Percentiles rank a stretch among this genome's conserved stretches.
Conservation (phyloP, 2,888 invertebrate genomes). For the Dugesia japonica region DNA sequence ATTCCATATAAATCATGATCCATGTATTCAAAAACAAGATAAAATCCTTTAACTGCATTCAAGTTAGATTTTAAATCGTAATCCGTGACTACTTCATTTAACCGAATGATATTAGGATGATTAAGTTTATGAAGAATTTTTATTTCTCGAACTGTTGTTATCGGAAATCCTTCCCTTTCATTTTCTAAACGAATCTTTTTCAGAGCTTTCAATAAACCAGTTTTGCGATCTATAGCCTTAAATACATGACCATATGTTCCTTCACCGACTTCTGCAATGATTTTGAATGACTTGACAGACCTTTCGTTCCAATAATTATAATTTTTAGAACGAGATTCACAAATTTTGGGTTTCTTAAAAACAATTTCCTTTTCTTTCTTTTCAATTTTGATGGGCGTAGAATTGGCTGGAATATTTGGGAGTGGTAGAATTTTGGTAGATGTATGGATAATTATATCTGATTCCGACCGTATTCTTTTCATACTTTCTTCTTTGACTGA, state of each 20-base stretch:
- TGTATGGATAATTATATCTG: background rate
- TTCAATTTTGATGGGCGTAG: background rate
- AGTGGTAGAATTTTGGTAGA: background rate
- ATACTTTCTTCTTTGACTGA: background rate
- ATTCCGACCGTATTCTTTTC: background rate
- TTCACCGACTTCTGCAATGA: slow-evolving; percentile 88
- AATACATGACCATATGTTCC: slow-evolving; percentile 97
- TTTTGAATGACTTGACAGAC: slow-evolving; percentile 84
- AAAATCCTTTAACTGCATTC: slow-evolving; percentile 60
- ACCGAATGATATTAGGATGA: slow-evolving; percentile 87
- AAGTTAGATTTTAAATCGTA: slow-evolving; percentile 85
- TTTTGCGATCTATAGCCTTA: slow-evolving; percentile 63
- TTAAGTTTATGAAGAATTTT: slow-evolving; percentile 88
- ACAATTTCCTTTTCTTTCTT: background rate
- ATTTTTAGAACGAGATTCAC: background rate
- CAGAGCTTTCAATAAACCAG: slow-evolving; percentile 64
- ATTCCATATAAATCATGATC: slow-evolving; percentile 97
- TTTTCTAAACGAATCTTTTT: slow-evolving; percentile 91
- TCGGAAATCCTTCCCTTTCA: slow-evolving; percentile 95
- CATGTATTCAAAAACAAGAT: slow-evolving; percentile 97
- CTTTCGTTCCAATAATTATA: slow-evolving; percentile 53
- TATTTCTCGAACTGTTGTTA: slow-evolving; percentile 68
- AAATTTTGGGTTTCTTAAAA: background rate
- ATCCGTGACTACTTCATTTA: slow-evolving; percentile 91
- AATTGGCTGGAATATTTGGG: background rate